phyloP scores from a whole-genome alignment of 1,140 invertebrate genomes.

The Euura saliciscinereae region DNA sequence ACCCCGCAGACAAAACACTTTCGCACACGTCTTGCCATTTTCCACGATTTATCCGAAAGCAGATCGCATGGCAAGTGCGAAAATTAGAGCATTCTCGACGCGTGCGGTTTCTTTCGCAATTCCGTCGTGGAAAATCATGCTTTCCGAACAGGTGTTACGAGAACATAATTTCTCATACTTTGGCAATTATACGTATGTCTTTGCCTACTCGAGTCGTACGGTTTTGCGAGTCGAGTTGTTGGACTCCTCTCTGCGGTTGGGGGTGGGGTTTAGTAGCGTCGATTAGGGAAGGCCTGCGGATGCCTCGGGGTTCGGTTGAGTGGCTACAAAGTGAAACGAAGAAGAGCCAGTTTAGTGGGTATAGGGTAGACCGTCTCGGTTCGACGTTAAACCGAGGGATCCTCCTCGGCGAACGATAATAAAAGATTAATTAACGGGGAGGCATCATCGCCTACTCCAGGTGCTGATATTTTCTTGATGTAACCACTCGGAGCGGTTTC shows the following conservation, averaged over 20 bases:
- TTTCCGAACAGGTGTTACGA: too few species aligned
- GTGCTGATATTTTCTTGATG: not conserved
- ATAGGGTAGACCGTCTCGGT: slow-evolving; percentile 7
- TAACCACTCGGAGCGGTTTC: too few species aligned
- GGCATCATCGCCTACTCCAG: not conserved
- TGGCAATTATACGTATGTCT: too few species aligned
- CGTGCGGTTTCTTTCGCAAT: too few species aligned
- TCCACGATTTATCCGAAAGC: too few species aligned
- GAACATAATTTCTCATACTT: too few species aligned
- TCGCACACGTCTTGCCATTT: too few species aligned
- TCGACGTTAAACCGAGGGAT: not conserved
- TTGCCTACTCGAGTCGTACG: not conserved
- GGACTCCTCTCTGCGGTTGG: not conserved
- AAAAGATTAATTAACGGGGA: slow-evolving; percentile 41
- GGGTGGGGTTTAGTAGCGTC: slow-evolving; percentile 33
- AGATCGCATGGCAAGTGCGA: too few species aligned
- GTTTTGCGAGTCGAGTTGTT: not conserved
- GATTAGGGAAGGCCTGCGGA: slow-evolving; percentile 32
- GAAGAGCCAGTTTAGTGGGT: slow-evolving; percentile 17
- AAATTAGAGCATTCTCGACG: too few species aligned
- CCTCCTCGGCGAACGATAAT: slow-evolving; percentile 27
- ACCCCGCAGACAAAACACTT: too few species aligned
- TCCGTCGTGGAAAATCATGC: too few species aligned
- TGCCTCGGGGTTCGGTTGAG: slow-evolving; percentile 21
- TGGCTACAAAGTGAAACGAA: slow-evolving; percentile 30